These are phyloP conservation scores for Lacanobia oleracea DNA, from an alignment of 2,888 invertebrate genomes.

Conservation along the genomic window DNA sequence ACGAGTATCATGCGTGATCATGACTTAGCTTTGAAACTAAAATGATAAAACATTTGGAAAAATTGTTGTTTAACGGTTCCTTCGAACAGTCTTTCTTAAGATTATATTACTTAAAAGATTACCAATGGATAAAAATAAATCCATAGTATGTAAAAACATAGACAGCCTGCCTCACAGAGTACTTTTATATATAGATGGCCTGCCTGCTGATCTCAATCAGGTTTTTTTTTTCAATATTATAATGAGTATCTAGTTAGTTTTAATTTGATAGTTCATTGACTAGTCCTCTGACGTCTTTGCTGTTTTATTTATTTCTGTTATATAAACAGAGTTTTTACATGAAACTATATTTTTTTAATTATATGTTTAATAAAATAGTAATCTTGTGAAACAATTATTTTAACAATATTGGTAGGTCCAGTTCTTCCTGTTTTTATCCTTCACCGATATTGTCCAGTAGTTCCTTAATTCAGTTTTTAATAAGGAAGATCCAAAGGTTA, in stretches of 20 bases:
- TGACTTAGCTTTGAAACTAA: too few relatives aligned
- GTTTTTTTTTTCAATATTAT: constrained; percentile 25
- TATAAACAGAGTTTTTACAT: background rate
- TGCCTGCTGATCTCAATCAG: background rate
- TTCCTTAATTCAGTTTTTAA: constrained; percentile 6
- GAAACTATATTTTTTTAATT: background rate
- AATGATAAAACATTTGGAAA: background rate
- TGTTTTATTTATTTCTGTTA: background rate
- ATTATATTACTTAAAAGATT: background rate
- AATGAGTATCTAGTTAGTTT: background rate
- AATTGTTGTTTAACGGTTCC: background rate
- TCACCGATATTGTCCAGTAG: constrained; percentile 3
- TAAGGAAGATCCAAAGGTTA: background rate
- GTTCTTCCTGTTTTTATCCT: background rate
- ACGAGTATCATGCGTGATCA: too few relatives aligned
- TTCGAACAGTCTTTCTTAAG: background rate
- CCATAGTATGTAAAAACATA: background rate
- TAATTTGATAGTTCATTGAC: constrained; percentile 23
- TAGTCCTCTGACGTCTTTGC: constrained; percentile 28
- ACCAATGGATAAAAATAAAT: background rate
- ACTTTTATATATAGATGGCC: background rate
- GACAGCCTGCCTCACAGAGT: background rate
- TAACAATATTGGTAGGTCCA: background rate
- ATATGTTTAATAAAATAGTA: background rate
- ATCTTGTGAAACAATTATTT: background rate